Percentiles rank a stretch among this genome's conserved stretches.
phyloP scores from a whole-genome alignment of 2,797 vertebrate genomes.

The Catharus ustulatus region DNA sequence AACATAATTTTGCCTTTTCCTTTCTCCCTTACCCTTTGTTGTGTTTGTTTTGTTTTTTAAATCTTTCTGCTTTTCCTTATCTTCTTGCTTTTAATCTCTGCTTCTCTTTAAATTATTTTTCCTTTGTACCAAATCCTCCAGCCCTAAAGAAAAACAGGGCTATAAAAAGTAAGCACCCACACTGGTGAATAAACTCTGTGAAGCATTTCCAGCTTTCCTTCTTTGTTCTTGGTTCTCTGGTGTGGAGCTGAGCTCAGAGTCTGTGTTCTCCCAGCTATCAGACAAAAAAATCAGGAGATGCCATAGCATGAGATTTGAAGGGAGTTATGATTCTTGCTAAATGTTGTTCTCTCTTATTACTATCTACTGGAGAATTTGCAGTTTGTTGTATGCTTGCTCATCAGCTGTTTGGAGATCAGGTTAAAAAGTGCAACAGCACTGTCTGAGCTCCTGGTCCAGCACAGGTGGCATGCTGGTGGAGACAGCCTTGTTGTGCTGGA shows the following conservation, averaged over 20 bases:
- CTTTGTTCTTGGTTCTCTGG: neutral
- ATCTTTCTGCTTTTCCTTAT: neutral
- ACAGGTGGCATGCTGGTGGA: neutral
- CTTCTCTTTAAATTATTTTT: neutral
- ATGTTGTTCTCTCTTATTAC: neutral
- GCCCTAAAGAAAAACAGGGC: neutral
- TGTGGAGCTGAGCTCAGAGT: neutral
- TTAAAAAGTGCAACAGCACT: neutral
- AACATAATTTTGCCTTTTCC: neutral
- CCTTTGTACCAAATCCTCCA: neutral
- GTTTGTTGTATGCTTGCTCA: neutral
- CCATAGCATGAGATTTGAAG: neutral
- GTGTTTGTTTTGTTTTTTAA: neutral
- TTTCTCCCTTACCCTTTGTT: neutral
- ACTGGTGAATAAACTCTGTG: neutral
- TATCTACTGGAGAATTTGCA: neutral
- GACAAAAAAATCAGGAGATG: neutral
- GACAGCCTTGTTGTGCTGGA: neutral
- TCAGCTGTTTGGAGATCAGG: neutral
- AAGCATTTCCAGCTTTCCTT: neutral
- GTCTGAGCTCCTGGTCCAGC: neutral
- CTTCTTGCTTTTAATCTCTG: constrained; percentile 1
- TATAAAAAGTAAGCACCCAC: neutral
- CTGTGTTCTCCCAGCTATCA: neutral
- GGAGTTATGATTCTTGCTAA: neutral